Conservation (phyloP, 2,797 vertebrate species). For the Malacoctenus gilli region DNA sequence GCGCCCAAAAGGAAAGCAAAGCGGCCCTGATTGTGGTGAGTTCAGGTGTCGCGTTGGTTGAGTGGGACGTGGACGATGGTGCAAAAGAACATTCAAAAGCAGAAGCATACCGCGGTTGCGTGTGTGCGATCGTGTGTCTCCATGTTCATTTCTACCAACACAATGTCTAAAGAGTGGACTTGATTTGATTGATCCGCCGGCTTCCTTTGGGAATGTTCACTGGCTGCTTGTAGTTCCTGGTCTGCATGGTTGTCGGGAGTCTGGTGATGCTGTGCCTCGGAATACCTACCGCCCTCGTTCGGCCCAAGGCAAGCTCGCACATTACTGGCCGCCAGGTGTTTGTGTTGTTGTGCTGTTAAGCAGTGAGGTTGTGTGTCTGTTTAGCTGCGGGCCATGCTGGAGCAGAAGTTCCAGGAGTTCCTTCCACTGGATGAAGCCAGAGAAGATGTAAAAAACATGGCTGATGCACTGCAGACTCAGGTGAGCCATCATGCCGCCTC, state of each 20-base stretch:
- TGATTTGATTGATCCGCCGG: no score
- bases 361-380: neutral
- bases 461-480: neutral
- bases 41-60: neutral
- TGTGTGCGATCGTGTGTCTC: no score
- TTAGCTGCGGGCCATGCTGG: neutral
- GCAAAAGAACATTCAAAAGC: no score
- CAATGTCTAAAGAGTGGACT: no score
- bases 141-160: no score
- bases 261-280: conserved; percentile 42
- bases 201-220: no score
- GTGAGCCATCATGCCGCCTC: no score
- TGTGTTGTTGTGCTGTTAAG: neutral
- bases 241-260: conserved; percentile 60
- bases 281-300: rapidly evolving
- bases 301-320: conserved; percentile 31
- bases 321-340: no score
- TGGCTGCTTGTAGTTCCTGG: conserved; percentile 57
- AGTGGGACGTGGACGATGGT: no score
- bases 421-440: neutral
- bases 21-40: conserved; percentile 61
- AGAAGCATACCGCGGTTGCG: no score
- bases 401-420: neutral
- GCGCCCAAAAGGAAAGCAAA: conserved; percentile 53
- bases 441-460: neutral